phyloP scores from a whole-genome alignment of 1,140 invertebrate genomes.

The Drosophila aff. region DNA sequence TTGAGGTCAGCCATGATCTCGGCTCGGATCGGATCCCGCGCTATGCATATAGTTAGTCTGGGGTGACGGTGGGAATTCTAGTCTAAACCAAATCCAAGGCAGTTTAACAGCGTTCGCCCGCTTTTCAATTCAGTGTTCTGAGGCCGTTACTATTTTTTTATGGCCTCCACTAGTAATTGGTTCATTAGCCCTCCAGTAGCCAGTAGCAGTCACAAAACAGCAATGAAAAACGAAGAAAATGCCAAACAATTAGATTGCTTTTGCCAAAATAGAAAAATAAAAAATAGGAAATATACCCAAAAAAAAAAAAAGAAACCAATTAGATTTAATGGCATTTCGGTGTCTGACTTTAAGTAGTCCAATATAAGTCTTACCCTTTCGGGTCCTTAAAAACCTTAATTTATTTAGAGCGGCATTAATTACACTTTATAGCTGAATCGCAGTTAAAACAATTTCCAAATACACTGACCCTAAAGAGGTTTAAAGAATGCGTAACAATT shows the following conservation, averaged over 20 bases:
- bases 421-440: conserved; percentile 13
- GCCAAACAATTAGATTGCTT: conserved; percentile 58
- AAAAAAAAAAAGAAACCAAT: neutral
- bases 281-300: neutral
- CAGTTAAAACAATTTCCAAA: no score
- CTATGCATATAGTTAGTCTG: conserved; percentile 53
- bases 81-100: conserved; percentile 33
- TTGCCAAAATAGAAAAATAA: conserved; percentile 19
- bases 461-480: neutral
- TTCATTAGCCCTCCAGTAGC: conserved; percentile 75
- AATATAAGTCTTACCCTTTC: conserved; percentile 10
- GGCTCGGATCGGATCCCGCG: conserved; percentile 42
- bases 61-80: conserved; percentile 71
- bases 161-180: conserved; percentile 73
- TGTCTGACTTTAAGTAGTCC: conserved; percentile 49
- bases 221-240: conserved; percentile 1
- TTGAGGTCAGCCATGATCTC: conserved; percentile 77
- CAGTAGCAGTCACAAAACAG: conserved; percentile 28
- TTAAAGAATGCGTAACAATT: neutral
- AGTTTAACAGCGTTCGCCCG: conserved; percentile 48
- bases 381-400: neutral
- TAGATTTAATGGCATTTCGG: conserved; percentile 31
- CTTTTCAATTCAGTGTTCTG: conserved; percentile 37
- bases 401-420: conserved; percentile 10
- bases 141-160: conserved; percentile 65